Conservation (phyloP, 2,888 invertebrate genomes). For the Cheilosia vernalis region DNA sequence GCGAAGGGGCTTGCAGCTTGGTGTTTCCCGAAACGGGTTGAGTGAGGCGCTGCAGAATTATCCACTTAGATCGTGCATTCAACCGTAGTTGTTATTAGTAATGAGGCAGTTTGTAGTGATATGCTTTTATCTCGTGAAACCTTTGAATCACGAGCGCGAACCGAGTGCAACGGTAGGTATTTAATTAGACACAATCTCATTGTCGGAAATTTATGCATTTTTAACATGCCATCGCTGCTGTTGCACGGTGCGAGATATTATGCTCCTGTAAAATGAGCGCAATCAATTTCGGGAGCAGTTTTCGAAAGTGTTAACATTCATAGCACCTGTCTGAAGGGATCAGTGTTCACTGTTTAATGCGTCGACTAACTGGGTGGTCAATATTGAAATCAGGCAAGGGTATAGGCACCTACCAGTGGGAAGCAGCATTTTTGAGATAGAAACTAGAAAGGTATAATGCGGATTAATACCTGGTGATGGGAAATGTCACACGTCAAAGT, state of each 20-base stretch:
- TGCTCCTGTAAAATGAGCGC: slow-evolving; percentile 3
- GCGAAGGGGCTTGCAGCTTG: neutral
- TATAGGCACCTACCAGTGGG: too few species aligned
- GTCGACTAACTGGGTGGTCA: too few species aligned
- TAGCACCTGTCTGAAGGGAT: neutral
- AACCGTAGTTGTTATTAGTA: slow-evolving; percentile 53
- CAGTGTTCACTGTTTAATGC: too few species aligned
- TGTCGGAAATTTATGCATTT: slow-evolving; percentile 54
- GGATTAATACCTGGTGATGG: too few species aligned
- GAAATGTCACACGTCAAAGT: too few species aligned
- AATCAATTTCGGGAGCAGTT: slow-evolving; percentile 3
- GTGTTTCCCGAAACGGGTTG: slow-evolving; percentile 4
- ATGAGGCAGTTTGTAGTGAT: slow-evolving; percentile 31
- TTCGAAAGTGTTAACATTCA: slow-evolving; percentile 33
- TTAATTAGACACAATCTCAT: slow-evolving; percentile 65
- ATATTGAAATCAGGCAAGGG: too few species aligned
- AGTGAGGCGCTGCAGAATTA: slow-evolving; percentile 36
- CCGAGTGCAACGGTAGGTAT: slow-evolving; percentile 61
- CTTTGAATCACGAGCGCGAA: slow-evolving; percentile 25
- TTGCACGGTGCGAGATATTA: neutral
- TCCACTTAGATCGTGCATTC: slow-evolving; percentile 50
- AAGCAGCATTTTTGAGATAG: too few species aligned
- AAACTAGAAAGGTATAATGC: too few species aligned
- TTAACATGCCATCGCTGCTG: slow-evolving; percentile 44
- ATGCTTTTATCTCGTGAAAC: slow-evolving; percentile 42